Conservation (phyloP, 2,888 invertebrate species). For the Hirtodrosophila cameraria region DNA sequence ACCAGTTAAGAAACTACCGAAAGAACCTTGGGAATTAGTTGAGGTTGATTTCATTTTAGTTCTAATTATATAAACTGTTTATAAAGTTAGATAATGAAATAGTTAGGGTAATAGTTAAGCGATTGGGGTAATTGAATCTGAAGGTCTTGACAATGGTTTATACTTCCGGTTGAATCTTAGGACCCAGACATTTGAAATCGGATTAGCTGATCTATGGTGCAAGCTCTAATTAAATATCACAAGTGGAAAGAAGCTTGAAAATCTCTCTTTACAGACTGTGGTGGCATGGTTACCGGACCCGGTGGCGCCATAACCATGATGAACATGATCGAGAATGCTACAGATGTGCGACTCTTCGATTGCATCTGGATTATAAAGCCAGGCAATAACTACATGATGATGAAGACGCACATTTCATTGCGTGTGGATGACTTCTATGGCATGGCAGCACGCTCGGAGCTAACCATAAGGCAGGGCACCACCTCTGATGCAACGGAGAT, state of each 20-base stretch:
- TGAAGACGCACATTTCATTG: slow-evolving; percentile 88
- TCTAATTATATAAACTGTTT: too few relatives aligned
- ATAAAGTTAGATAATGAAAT: too few relatives aligned
- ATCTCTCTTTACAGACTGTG: slow-evolving; percentile 86
- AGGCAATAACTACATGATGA: slow-evolving; percentile 87
- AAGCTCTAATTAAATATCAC: too few relatives aligned
- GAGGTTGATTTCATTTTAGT: too few relatives aligned
- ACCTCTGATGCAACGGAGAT: slow-evolving; percentile 87
- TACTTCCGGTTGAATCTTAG: too few relatives aligned
- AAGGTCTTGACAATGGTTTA: too few relatives aligned
- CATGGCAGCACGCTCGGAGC: slow-evolving; percentile 87
- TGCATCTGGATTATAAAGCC: slow-evolving; percentile 90
- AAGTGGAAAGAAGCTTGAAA: too few relatives aligned
- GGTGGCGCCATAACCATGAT: slow-evolving; percentile 91
- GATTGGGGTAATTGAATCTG: not conserved
- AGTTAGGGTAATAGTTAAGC: too few relatives aligned
- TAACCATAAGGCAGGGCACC: slow-evolving; percentile 88
- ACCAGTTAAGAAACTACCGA: too few relatives aligned
- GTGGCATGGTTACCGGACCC: slow-evolving; percentile 88
- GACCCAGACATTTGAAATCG: too few relatives aligned
- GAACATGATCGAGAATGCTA: slow-evolving; percentile 87
- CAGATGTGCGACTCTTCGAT: slow-evolving; percentile 87
- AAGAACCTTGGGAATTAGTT: too few relatives aligned
- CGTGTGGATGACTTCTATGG: slow-evolving; percentile 86
- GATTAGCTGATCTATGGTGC: too few relatives aligned